These are phyloP conservation scores for Rhodeus uyekii DNA, from an alignment of 2,797 vertebrate species.

Conservation along the genomic window DNA sequence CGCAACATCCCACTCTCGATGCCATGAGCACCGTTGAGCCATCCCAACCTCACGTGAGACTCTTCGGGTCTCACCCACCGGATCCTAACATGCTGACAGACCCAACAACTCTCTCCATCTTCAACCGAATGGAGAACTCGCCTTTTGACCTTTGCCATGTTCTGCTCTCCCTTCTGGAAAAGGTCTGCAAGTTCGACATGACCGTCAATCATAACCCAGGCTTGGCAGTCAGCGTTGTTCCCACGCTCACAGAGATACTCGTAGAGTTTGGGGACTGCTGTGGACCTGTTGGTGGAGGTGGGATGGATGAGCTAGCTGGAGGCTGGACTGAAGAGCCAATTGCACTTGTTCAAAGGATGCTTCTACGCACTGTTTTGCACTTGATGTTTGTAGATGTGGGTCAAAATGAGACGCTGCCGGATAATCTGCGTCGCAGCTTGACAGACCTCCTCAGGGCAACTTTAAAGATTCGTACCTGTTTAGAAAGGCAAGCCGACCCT, in stretches of 20 bases:
- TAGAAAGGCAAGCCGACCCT: slow-evolving; percentile 82
- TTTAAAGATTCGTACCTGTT: slow-evolving; percentile 84
- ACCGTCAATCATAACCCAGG: slow-evolving; percentile 87
- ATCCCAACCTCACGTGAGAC: slow-evolving; percentile 67
- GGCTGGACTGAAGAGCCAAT: slow-evolving; percentile 94
- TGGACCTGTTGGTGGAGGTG: slow-evolving; percentile 68
- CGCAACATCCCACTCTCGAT: slow-evolving; percentile 46
- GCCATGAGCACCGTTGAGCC: slow-evolving; percentile 65
- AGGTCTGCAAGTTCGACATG: slow-evolving; percentile 94
- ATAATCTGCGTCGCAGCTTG: slow-evolving; percentile 88
- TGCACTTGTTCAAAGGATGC: slow-evolving; percentile 94
- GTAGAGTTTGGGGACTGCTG: slow-evolving; percentile 88
- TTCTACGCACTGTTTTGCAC: slow-evolving; percentile 88
- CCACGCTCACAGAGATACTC: slow-evolving; percentile 91
- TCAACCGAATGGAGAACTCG: slow-evolving; percentile 85
- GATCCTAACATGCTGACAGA: slow-evolving; percentile 79
- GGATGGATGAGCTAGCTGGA: slow-evolving; percentile 80
- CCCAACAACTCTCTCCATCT: slow-evolving; percentile 78
- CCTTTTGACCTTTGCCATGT: slow-evolving; percentile 94
- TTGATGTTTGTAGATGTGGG: slow-evolving; percentile 89
- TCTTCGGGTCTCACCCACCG: slow-evolving; percentile 66
- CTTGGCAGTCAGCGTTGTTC: slow-evolving; percentile 87
- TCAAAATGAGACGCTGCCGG: slow-evolving; percentile 84
- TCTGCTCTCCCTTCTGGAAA: slow-evolving; percentile 91
- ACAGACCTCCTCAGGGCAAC: slow-evolving; percentile 89